A percentile compares a stretch with the other conserved stretches of the same genome.
These are phyloP conservation scores for Telmatherina bonti DNA, from an alignment of 2,797 vertebrate genomes.

Conservation along the genomic window DNA sequence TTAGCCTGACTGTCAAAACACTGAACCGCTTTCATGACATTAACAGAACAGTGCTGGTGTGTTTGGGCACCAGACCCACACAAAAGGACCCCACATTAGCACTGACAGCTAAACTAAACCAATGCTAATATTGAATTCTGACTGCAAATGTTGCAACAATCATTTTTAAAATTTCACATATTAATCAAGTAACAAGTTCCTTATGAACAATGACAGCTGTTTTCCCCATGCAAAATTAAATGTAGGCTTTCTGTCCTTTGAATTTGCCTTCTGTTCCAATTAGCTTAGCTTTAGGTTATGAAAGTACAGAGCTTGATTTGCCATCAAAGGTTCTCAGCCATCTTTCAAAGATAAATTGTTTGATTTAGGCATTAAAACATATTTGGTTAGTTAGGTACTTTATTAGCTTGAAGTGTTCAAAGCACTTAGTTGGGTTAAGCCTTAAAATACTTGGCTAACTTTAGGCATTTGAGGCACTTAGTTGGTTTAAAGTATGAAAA, in stretches of 20 bases:
- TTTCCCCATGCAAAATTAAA: background rate
- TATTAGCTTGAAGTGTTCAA: background rate
- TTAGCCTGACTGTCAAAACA: slow-evolving; percentile 61
- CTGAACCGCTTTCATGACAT: slow-evolving; percentile 36
- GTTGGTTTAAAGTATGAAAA: background rate
- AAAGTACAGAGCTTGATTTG: background rate
- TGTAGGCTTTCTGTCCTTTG: too few species aligned
- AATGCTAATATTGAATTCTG: too few species aligned
- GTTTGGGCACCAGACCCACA: slow-evolving; percentile 8
- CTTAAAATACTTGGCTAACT: background rate
- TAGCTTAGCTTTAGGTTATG: too few species aligned
- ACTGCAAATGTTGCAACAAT: too few species aligned
- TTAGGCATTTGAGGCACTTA: background rate
- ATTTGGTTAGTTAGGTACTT: too few species aligned
- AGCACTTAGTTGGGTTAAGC: too few species aligned
- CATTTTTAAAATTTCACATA: too few species aligned
- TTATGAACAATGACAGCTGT: background rate
- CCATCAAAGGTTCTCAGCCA: background rate
- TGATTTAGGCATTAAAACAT: background rate
- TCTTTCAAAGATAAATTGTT: background rate
- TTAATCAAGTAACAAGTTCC: too few species aligned
- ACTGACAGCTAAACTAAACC: too few species aligned
- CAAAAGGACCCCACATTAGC: background rate
- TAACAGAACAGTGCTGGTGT: slow-evolving; percentile 6
- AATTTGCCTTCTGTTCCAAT: too few species aligned